A percentile compares a stretch with the other conserved stretches of the same genome.
Evolutionary conservation across 2,888 invertebrate genomes (phyloP).

Genomic region (Epinotia nisella): DNA sequence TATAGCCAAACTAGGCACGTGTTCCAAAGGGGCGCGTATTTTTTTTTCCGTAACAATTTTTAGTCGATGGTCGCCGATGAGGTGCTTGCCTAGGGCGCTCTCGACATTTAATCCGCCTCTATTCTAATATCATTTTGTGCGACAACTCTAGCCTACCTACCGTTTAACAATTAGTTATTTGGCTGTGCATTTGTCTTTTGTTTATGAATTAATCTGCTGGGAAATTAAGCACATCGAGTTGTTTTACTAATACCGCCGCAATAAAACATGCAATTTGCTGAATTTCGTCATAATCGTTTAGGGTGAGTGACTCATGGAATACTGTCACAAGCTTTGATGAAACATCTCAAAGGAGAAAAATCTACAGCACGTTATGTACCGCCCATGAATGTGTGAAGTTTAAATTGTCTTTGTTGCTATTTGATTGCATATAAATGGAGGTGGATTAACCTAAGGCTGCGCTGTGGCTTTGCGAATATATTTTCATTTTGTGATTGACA

Average conservation of each 20-base stretch:
- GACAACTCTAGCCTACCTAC: not conserved
- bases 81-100: no score
- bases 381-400: no score
- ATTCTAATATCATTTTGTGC: not conserved
- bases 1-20: no score
- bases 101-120: no score
- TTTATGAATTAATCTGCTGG: not conserved
- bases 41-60: no score
- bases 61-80: no score
- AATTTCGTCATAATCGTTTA: constrained; percentile 1
- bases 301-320: not conserved
- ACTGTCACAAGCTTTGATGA: not conserved
- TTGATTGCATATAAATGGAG: not conserved
- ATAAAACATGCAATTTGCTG: not conserved
- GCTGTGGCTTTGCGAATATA: constrained; percentile 21
- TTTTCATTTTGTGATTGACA: constrained; percentile 1
- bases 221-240: no score
- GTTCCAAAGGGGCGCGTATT: no score
- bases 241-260: not conserved
- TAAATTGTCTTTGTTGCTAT: not conserved
- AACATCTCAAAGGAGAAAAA: not conserved
- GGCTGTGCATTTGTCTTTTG: not conserved
- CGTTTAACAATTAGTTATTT: not conserved
- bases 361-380: not conserved
- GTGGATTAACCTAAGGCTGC: not conserved